Evolutionary conservation across 1,140 invertebrate species (phyloP), one percentile per base, ranked within the genome.

Genomic region (Platyscapa corneri): DNA sequence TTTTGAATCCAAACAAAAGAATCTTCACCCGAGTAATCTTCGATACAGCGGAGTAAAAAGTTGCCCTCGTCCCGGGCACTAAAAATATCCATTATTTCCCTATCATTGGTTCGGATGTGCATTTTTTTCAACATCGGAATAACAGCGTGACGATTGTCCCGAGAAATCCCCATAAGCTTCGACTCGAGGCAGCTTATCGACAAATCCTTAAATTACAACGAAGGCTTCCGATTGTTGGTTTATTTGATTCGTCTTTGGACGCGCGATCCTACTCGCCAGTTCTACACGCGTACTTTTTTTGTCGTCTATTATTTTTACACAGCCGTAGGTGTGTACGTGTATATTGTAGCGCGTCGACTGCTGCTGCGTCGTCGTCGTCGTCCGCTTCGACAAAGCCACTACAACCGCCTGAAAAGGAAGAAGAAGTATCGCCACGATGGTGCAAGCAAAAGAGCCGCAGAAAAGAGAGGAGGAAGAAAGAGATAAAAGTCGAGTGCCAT

Each of bases 401-500:
- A 20, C 32, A 74, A 65, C 46, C 23, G 67, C 81, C 49, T 56
- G 67, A 74, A 82, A 82, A 82, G 67, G 70, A 82, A 82, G 70
- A 82, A 82, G 70, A 39, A 74, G 70, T 27, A 53, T 53, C 42
- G 46, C 75, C 75, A 23, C 46, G 67, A 74, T 74, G 82, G 39
- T 34, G 72, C 42, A 42, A 53, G 70, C 64, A 70, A 72, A 84
- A 64, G 39, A 42, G 39, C 64, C 75, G 75, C 46, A 53, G 75
- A 53, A 34, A 34, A 34, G 20, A 34, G 39, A 53, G 65, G 32
- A 37, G 37, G 72, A 60, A 79, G 65, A 77, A 81, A 78, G 82
- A 85, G 83, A 85, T 85, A 85, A 85, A 85, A 80, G 83, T 81
- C 77, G 83, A 85, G 83, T 84, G 70, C 46, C 81, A 75, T 88